phyloP scores from a whole-genome alignment of 92 coral and sea anemone genomes.

The Epizoanthus illoricatus region DNA sequence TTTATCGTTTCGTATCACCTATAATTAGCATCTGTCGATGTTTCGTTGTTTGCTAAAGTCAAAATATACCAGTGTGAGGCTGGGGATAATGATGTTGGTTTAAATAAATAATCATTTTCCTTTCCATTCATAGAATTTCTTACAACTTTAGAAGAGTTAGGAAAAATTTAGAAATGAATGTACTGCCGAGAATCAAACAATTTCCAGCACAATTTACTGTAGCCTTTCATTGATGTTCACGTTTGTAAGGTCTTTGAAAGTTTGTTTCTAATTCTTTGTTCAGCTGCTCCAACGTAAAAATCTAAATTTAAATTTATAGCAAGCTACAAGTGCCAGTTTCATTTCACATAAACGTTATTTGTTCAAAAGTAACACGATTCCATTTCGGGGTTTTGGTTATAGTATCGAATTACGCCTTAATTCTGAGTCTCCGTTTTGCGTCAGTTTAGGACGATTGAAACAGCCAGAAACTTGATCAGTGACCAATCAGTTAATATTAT shows the following conservation, averaged over 20 bases:
- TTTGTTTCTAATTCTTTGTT: not conserved
- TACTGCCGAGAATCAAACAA: not conserved
- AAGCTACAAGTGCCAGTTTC: not conserved
- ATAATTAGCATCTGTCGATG: conserved; percentile 3
- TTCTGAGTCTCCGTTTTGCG: too few species aligned
- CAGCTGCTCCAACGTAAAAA: conserved; percentile 1
- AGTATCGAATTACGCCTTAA: too few species aligned
- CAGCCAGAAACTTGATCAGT: too few species aligned
- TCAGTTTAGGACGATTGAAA: too few species aligned
- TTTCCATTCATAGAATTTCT: too few species aligned
- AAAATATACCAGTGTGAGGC: not conserved
- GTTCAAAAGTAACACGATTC: too few species aligned
- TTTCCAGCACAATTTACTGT: not conserved
- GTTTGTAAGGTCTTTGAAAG: not conserved
- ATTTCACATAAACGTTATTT: not conserved
- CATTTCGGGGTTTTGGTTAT: too few species aligned
- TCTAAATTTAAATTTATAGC: not conserved
- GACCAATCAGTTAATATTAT: too few species aligned
- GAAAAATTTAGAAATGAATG: not conserved
- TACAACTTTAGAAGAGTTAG: too few species aligned
- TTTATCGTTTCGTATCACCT: too few species aligned
- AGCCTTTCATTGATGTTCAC: not conserved
- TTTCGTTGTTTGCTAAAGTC: not conserved
- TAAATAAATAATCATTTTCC: not conserved
- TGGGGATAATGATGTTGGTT: not conserved